Conservation (phyloP, 2,113 vertebrate genomes). For the Acanthisitta chloris region DNA sequence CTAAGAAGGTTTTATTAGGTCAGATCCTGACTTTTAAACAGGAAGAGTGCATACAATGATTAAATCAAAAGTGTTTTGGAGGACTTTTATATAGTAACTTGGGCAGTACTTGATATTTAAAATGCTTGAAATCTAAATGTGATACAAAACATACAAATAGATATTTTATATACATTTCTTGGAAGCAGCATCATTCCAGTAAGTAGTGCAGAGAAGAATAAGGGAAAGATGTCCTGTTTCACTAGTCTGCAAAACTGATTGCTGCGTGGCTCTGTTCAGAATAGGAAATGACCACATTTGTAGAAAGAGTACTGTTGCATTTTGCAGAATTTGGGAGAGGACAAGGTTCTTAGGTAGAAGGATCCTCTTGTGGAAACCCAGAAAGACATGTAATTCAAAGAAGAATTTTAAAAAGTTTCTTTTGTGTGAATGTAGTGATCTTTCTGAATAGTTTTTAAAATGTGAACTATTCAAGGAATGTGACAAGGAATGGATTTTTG, state of each 20-base stretch:
- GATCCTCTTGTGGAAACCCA: not conserved
- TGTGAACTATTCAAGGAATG: not conserved
- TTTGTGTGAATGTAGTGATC: not conserved
- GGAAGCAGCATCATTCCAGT: not conserved
- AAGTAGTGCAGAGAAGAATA: not conserved
- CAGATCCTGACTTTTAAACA: not conserved
- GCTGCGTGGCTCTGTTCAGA: not conserved
- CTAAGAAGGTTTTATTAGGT: not conserved
- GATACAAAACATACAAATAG: not conserved
- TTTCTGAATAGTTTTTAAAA: not conserved
- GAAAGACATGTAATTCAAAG: not conserved
- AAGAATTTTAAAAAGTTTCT: not conserved
- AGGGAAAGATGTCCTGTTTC: not conserved
- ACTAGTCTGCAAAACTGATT: not conserved
- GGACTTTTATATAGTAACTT: not conserved
- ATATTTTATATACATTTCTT: not conserved
- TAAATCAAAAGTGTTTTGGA: not conserved
- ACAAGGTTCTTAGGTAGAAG: not conserved
- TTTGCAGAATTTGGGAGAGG: not conserved
- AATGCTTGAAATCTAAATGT: not conserved
- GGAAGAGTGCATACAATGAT: rapidly evolving
- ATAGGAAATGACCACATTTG: not conserved
- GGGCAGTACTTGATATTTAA: not conserved
- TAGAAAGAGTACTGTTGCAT: not conserved
- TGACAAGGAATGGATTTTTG: not conserved